Evolutionary conservation across 2,888 invertebrate species (phyloP).

Genomic region (Drosophila hamatofila): DNA sequence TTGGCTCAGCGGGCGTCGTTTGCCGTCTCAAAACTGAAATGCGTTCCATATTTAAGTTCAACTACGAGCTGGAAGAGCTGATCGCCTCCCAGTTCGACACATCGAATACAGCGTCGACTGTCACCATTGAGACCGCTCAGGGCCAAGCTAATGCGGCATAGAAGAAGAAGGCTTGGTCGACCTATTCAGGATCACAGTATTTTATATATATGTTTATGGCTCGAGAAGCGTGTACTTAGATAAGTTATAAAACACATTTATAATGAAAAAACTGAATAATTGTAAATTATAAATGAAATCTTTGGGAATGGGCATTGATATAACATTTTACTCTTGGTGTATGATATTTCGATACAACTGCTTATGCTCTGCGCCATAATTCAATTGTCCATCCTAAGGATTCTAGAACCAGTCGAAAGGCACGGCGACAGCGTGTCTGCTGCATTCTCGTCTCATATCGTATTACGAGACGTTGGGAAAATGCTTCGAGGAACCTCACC

Average conservation of each 20-base stretch:
- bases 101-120: conserved; percentile 71
- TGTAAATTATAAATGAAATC: not conserved
- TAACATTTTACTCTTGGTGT: not conserved
- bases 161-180: not conserved
- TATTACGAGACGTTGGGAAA: conserved; percentile 43
- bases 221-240: conserved; percentile 31
- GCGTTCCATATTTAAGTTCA: conserved; percentile 76
- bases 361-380: not conserved
- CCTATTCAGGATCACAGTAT: conserved; percentile 39
- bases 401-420: not conserved
- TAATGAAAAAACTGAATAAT: not conserved
- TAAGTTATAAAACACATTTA: not conserved
- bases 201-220: conserved; percentile 12
- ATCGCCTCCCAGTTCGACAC: conserved; percentile 84
- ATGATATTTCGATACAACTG: not conserved
- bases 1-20: conserved; percentile 82
- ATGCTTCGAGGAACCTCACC: conserved; percentile 71
- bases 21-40: conserved; percentile 77
- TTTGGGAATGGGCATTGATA: not conserved
- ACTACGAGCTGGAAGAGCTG: conserved; percentile 71
- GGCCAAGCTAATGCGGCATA: conserved; percentile 6
- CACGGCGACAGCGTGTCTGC: conserved; percentile 69
- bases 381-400: not conserved
- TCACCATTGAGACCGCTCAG: conserved; percentile 58
- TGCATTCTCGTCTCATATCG: conserved; percentile 47